Evolutionary conservation across 2,113 vertebrate genomes (phyloP).

Genomic region (Phrynocephalus versicolor): DNA sequence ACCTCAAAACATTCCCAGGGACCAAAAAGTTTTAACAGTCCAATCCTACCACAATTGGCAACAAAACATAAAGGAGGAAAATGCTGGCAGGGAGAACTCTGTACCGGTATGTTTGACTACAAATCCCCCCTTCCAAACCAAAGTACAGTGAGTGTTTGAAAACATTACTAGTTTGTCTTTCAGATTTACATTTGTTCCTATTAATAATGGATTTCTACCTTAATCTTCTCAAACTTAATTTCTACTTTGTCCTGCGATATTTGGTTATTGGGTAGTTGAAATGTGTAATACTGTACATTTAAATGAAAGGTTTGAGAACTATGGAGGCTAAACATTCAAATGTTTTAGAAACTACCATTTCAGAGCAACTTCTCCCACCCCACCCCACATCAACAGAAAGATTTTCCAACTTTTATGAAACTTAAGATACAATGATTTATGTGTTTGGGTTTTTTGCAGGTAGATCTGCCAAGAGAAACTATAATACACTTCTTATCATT

Average conservation of each 20-base stretch:
- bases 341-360: neutral
- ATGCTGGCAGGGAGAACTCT: neutral
- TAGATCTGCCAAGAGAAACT: slow-evolving; percentile 93
- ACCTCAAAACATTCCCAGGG: neutral
- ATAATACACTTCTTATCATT: slow-evolving; percentile 90
- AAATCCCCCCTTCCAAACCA: neutral
- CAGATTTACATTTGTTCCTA: neutral
- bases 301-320: neutral
- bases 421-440: neutral
- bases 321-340: neutral
- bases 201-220: neutral
- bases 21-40: neutral
- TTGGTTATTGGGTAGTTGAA: neutral
- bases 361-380: neutral
- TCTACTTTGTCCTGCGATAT: too few species aligned
- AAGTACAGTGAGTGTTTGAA: neutral
- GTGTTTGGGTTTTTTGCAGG: slow-evolving; percentile 73
- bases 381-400: neutral
- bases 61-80: neutral
- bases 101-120: neutral
- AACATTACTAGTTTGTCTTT: neutral
- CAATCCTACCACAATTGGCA: neutral
- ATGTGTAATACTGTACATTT: neutral
- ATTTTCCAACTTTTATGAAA: neutral
- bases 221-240: too few species aligned